Evolutionary conservation across 2,113 vertebrate species (phyloP), one percentile per base, ranked within the genome.

Genomic region (Paradoxurus hermaphroditus): DNA sequence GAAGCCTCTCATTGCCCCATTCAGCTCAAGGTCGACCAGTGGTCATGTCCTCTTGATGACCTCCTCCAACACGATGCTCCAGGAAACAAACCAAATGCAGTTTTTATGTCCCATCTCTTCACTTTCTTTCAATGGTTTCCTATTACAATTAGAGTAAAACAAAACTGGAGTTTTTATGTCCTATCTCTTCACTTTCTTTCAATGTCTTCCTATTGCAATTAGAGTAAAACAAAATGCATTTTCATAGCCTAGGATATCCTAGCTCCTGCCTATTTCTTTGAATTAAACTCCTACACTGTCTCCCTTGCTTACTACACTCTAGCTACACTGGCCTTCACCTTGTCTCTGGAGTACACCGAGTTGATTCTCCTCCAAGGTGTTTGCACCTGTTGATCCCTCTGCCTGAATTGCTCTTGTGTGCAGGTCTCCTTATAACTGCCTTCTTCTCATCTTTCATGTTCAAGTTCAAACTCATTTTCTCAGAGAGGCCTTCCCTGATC

Each of bases 41-140:
- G 7, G 9, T 23, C 15, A 63, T 0, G 5, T 39, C 41, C 5
- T 82, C 86, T 39, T 0, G 2, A 21, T 73, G 41, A 63, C 6
- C 10, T 39, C 63, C 39, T 59, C n/a, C 56, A 73, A 62, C 3
- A 49, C 63, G 1, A 46, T 51, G 85, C 11, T 23, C 12, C 56
- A 34, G 4, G 15, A 79, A 94, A 73, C 15, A 93, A 93, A 88
- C 8, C 4, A 92, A 91, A 81, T 73, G 39, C 29, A 39, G 25
- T 65, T 72, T 72, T 91, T 51, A 36, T 31, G 68, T 77, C 15
- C 10, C 23, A 29, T 85, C 7, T 81, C 29, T 84, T 77, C 14
- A 29, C 11, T 94, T 94, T 83, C 21, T 81, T 90, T 83, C 75
- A 29, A 34, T 65, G 11, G 7, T 11, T 90, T 90, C 16, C 70